Percentiles rank a stretch among this genome's conserved stretches.
These are phyloP conservation scores for Pararge aegeria DNA, from an alignment of 1,140 invertebrate species.

Conservation along the genomic window DNA sequence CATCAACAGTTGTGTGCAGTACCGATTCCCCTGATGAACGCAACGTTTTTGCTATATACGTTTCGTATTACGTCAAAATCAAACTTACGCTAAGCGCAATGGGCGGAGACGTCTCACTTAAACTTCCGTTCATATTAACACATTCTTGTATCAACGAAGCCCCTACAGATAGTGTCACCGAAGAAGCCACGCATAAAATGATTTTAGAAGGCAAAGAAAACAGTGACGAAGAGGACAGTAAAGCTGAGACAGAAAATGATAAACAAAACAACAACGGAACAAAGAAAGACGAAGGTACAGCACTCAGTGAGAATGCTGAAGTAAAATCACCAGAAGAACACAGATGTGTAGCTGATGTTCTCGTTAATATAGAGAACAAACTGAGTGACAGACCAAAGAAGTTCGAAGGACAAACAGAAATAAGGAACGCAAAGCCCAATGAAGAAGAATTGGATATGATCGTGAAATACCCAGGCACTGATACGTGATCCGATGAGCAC, in stretches of 20 bases:
- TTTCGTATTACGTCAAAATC: slow-evolving; percentile 94
- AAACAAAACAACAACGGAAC: slow-evolving; percentile 61
- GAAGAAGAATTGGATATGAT: slow-evolving; percentile 76
- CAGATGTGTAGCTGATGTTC: slow-evolving; percentile 58
- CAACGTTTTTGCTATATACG: slow-evolving; percentile 94
- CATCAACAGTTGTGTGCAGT: slow-evolving; percentile 84
- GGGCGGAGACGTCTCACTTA: slow-evolving; percentile 88
- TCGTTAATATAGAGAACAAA: slow-evolving; percentile 69
- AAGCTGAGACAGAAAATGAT: slow-evolving; percentile 52
- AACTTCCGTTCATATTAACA: slow-evolving; percentile 88
- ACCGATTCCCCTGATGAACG: slow-evolving; percentile 83
- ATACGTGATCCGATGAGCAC: slow-evolving; percentile 78
- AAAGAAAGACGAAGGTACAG: slow-evolving; percentile 35
- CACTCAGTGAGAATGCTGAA: slow-evolving; percentile 50
- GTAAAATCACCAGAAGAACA: slow-evolving; percentile 54
- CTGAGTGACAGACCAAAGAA: slow-evolving; percentile 57
- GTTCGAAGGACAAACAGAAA: slow-evolving; percentile 58
- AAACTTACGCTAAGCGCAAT: slow-evolving; percentile 89
- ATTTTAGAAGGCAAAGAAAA: slow-evolving; percentile 72
- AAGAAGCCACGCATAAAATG: slow-evolving; percentile 70
- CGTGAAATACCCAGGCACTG: slow-evolving; percentile 70
- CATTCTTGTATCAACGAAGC: slow-evolving; percentile 77
- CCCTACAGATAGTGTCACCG: slow-evolving; percentile 67
- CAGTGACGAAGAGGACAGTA: slow-evolving; percentile 59
- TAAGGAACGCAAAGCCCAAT: slow-evolving; percentile 57